Percentiles rank a stretch among this genome's conserved stretches.
Evolutionary conservation across 2,888 invertebrate genomes (phyloP).

Genomic region (Conchocele bisecta): DNA sequence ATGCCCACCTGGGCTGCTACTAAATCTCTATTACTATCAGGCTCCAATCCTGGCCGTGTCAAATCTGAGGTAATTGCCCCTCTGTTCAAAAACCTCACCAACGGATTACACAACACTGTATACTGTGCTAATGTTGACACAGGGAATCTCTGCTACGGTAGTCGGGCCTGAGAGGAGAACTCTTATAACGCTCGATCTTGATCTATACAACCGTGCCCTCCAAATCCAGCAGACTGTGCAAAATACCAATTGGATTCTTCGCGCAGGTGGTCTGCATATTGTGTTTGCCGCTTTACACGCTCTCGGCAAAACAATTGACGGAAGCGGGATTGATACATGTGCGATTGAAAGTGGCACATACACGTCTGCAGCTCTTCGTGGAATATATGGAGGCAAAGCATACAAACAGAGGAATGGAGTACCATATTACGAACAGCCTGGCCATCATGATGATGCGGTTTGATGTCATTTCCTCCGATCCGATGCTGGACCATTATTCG

Average conservation of each 20-base stretch:
- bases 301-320: too few relatives aligned
- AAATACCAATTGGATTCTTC: conserved; percentile 23
- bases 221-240: conserved; percentile 34
- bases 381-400: too few relatives aligned
- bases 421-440: too few relatives aligned
- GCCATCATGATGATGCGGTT: too few relatives aligned
- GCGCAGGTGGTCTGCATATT: conserved; percentile 23
- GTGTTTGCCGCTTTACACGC: too few relatives aligned
- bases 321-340: too few relatives aligned
- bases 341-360: too few relatives aligned
- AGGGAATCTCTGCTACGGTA: conserved; percentile 17
- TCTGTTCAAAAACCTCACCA: conserved; percentile 28
- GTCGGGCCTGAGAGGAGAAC: conserved; percentile 31
- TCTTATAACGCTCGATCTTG: conserved; percentile 30
- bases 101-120: conserved; percentile 30
- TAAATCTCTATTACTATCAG: conserved; percentile 8
- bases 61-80: conserved; percentile 32
- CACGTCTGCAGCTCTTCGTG: too few relatives aligned
- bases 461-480: too few relatives aligned
- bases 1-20: conserved; percentile 28
- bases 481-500: too few relatives aligned
- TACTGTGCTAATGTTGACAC: conserved; percentile 29
- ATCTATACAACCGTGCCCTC: conserved; percentile 22
- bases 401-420: too few relatives aligned
- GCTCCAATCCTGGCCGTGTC: not conserved